These are phyloP conservation scores for Temnothorax rugatulus DNA, from an alignment of 2,888 invertebrate genomes.

Conservation along the genomic window DNA sequence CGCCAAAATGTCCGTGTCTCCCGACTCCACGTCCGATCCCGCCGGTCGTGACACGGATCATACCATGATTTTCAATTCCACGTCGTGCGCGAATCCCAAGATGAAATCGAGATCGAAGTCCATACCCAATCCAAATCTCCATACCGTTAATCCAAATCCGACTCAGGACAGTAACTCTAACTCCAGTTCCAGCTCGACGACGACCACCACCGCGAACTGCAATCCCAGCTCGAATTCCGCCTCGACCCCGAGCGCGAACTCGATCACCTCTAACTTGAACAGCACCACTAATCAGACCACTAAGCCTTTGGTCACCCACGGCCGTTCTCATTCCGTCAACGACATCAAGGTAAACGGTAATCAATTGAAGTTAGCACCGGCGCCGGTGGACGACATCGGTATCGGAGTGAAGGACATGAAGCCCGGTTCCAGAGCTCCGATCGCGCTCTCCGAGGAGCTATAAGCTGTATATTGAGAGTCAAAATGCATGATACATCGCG, in stretches of 20 bases:
- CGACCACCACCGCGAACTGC: conserved; percentile 61
- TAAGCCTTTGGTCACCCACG: conserved; percentile 88
- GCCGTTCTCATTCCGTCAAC: conserved; percentile 91
- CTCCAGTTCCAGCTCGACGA: conserved; percentile 65
- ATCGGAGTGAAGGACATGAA: conserved; percentile 84
- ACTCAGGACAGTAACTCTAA: conserved; percentile 68
- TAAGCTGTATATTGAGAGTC: conserved; percentile 65
- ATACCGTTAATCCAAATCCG: conserved; percentile 59
- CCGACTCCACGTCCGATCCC: conserved; percentile 68
- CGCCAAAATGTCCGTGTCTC: conserved; percentile 72
- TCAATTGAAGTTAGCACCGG: conserved; percentile 90
- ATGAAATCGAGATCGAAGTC: conserved; percentile 79
- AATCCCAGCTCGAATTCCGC: conserved; percentile 65
- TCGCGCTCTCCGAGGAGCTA: conserved; percentile 84
- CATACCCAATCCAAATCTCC: conserved; percentile 74
- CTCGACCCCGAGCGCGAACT: conserved; percentile 68
- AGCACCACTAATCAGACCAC: conserved; percentile 74
- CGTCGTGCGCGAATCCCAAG: conserved; percentile 68
- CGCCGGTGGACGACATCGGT: conserved; percentile 88
- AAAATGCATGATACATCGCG: conserved; percentile 1
- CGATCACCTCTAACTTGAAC: conserved; percentile 72
- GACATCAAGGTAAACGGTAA: conserved; percentile 93
- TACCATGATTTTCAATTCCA: conserved; percentile 69
- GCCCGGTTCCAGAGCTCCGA: conserved; percentile 83
- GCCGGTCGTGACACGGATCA: conserved; percentile 64